Evolutionary conservation across 2,888 invertebrate genomes (phyloP).

Genomic region (Ariolimax columbianus): DNA sequence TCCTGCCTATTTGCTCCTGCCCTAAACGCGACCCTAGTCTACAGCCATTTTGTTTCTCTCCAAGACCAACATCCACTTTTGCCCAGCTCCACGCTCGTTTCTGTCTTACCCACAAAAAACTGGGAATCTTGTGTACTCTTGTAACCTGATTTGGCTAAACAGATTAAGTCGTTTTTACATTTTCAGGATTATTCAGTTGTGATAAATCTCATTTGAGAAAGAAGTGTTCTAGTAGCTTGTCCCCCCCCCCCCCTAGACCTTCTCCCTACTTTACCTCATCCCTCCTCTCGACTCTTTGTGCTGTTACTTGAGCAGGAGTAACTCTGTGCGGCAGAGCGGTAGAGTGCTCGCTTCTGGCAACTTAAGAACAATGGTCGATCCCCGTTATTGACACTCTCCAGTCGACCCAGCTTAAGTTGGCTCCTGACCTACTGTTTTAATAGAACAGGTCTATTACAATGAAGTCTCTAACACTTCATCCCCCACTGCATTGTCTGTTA

Average conservation of each 20-base stretch:
- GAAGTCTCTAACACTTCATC: too few species aligned
- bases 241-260: neutral
- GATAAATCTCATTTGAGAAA: conserved; percentile 45
- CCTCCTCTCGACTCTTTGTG: too few species aligned
- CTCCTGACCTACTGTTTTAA: too few species aligned
- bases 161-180: conserved; percentile 47
- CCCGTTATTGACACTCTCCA: too few species aligned
- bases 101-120: conserved; percentile 4
- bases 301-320: too few species aligned
- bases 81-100: neutral
- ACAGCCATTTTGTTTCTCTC: neutral
- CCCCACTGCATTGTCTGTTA: too few species aligned
- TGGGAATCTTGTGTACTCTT: conserved; percentile 7
- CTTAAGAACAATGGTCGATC: too few species aligned
- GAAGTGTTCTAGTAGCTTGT: conserved; percentile 16
- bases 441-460: too few species aligned
- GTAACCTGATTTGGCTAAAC: conserved; percentile 44
- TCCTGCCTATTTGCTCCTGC: neutral
- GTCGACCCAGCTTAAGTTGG: too few species aligned
- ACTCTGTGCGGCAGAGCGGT: too few species aligned
- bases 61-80: neutral
- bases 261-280: neutral
- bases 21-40: neutral
- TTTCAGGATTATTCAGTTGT: conserved; percentile 47
- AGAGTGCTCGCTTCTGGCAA: too few species aligned